phyloP scores from a whole-genome alignment of 2,113 vertebrate species.

The Merops nubicus region DNA sequence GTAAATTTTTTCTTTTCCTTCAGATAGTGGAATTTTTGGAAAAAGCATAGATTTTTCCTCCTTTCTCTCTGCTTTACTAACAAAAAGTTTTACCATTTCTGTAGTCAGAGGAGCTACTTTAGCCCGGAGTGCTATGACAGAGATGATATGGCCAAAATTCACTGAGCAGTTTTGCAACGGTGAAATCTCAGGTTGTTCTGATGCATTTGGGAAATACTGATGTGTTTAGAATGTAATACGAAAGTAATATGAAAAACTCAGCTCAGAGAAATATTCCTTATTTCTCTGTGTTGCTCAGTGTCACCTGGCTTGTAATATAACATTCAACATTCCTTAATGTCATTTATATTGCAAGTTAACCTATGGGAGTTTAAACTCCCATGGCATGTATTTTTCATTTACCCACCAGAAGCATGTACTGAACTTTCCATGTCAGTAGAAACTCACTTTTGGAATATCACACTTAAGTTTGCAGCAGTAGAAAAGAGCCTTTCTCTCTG shows the following conservation, averaged over 20 bases:
- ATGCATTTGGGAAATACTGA: background rate
- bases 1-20: background rate
- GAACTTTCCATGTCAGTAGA: background rate
- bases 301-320: slow-evolving; percentile 15
- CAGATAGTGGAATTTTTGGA: background rate
- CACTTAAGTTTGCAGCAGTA: background rate
- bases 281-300: background rate
- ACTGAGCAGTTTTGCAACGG: background rate
- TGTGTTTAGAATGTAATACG: background rate
- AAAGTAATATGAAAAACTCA: background rate
- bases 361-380: slow-evolving; percentile 28
- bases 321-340: slow-evolving; percentile 27
- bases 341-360: slow-evolving; percentile 40
- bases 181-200: background rate
- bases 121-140: background rate
- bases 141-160: background rate
- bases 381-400: slow-evolving; percentile 41
- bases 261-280: background rate
- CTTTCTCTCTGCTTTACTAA: background rate
- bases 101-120: background rate
- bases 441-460: slow-evolving; percentile 10
- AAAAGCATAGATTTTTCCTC: fast-evolving
- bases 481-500: background rate
- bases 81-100: background rate
- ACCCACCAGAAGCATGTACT: background rate